Conservation (phyloP, 2,113 vertebrate species). For the Mesitornis unicolor region DNA sequence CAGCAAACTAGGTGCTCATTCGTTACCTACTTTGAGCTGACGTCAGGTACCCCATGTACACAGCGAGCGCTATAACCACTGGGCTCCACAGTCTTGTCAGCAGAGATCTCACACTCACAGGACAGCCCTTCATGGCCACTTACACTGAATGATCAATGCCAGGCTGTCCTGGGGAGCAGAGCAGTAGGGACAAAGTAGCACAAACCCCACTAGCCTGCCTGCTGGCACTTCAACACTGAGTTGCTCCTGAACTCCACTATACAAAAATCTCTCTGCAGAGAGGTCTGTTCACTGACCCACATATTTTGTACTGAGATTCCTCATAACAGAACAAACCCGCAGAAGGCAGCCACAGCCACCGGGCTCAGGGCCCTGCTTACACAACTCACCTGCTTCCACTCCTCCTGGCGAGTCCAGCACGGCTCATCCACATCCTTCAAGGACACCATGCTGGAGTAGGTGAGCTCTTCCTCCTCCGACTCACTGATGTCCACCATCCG, state of each 20-base stretch:
- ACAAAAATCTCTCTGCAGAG: background rate
- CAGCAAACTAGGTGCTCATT: background rate
- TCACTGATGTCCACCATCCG: constrained; percentile 68
- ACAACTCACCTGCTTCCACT: constrained; percentile 84
- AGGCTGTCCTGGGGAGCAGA: background rate
- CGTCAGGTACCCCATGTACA: background rate
- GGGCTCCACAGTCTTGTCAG: background rate
- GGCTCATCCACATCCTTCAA: constrained; percentile 38
- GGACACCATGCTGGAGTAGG: constrained; percentile 22
- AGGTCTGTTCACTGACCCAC: background rate
- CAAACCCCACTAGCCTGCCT: background rate
- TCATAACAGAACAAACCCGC: background rate
- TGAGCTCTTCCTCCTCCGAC: constrained; percentile 30
- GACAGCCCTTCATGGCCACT: background rate
- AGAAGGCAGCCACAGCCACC: background rate
- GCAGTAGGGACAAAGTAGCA: background rate
- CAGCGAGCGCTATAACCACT: background rate
- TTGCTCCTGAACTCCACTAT: background rate
- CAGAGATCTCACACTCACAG: no score
- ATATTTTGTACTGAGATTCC: background rate
- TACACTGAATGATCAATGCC: background rate
- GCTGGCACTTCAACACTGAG: background rate
- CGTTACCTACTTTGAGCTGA: background rate
- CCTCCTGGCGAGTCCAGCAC: constrained; percentile 26
- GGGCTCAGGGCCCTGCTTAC: background rate